phyloP scores from a whole-genome alignment of 2,888 invertebrate genomes.

The Drosophila fulvimacula region DNA sequence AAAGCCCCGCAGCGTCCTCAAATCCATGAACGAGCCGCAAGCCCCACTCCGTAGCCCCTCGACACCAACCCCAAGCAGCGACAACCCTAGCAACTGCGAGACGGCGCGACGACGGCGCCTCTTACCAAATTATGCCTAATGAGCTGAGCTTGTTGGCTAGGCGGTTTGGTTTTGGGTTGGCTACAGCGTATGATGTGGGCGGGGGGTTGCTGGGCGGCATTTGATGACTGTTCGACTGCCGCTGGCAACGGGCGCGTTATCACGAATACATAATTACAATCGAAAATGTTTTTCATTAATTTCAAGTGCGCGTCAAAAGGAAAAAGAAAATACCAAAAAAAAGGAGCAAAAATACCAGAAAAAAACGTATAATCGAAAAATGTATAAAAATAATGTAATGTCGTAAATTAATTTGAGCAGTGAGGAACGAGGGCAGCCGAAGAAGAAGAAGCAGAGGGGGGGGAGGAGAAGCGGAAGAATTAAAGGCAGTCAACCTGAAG shows the following conservation, averaged over 20 bases:
- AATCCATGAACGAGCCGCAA: slow-evolving; percentile 1
- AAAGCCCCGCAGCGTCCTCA: slow-evolving; percentile 38
- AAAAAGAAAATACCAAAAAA: slow-evolving; percentile 13
- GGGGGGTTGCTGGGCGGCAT: not conserved
- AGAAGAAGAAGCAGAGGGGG: not conserved
- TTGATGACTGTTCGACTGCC: slow-evolving; percentile 49
- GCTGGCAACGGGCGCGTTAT: slow-evolving; percentile 58
- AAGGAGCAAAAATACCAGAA: not conserved
- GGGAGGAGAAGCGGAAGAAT: too few relatives aligned
- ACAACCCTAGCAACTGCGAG: slow-evolving; percentile 13
- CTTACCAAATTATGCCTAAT: slow-evolving; percentile 70
- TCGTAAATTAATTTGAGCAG: slow-evolving; percentile 42
- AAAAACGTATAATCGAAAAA: slow-evolving; percentile 3
- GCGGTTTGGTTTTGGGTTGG: not conserved
- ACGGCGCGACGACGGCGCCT: slow-evolving; percentile 26
- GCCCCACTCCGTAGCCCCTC: not conserved
- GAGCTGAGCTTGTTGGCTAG: slow-evolving; percentile 55
- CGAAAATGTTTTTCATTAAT: slow-evolving; percentile 79
- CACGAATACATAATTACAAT: slow-evolving; percentile 78
- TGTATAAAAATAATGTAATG: slow-evolving; percentile 47
- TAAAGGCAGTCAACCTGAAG: slow-evolving; percentile 4
- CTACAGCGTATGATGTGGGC: not conserved
- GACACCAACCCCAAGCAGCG: not conserved
- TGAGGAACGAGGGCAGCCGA: slow-evolving; percentile 2
- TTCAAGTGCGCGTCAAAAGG: slow-evolving; percentile 61